Conservation (phyloP, 2,797 vertebrate genomes). For the Petrocephalus sullivani region DNA sequence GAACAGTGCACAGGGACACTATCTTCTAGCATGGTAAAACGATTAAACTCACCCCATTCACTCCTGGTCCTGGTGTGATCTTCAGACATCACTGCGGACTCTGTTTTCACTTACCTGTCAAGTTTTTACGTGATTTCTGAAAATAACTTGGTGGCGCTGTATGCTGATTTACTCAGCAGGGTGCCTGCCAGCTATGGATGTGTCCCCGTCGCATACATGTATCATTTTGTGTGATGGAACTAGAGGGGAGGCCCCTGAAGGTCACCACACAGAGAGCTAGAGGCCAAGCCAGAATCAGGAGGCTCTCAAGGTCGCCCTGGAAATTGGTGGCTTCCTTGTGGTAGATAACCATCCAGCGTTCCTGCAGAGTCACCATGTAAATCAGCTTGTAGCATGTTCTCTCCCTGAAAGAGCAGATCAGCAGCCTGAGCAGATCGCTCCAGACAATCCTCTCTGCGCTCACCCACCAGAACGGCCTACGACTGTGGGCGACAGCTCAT, state of each 20-base stretch:
- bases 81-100: conserved; percentile 37
- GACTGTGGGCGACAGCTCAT: not conserved
- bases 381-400: conserved; percentile 56
- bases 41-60: conserved; percentile 29
- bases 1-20: not conserved
- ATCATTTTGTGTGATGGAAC: not conserved
- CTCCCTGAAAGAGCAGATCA: conserved; percentile 41
- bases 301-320: conserved; percentile 39
- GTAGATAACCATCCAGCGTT: conserved; percentile 51
- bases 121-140: not conserved
- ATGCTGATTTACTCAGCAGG: not conserved
- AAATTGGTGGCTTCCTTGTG: conserved; percentile 39
- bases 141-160: not conserved
- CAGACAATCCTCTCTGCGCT: not conserved
- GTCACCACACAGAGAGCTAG: conserved; percentile 46
- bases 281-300: conserved; percentile 51
- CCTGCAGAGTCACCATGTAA: conserved; percentile 50
- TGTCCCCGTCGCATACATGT: not conserved
- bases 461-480: not conserved
- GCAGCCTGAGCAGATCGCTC: not conserved
- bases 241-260: not conserved
- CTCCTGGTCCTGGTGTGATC: conserved; percentile 38
- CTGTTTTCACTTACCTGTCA: conserved; percentile 51
- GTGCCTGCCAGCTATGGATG: not conserved
- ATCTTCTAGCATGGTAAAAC: not conserved